These are phyloP conservation scores for Lepus oiostolus DNA, from an alignment of 2,797 vertebrate species.

Conservation along the genomic window DNA sequence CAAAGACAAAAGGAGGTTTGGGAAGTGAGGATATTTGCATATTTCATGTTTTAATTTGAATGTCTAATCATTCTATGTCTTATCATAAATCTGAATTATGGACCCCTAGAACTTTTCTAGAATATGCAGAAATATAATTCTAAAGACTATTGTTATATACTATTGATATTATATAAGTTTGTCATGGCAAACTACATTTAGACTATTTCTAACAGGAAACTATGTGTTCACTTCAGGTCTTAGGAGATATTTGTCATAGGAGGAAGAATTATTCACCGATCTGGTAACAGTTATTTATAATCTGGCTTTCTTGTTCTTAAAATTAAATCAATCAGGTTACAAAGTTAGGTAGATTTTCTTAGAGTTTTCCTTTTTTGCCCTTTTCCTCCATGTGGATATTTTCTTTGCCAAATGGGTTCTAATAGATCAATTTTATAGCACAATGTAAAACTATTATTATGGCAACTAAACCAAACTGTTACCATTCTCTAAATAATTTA, in stretches of 20 bases:
- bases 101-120: background rate
- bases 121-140: background rate
- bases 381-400: too few species aligned
- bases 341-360: too few species aligned
- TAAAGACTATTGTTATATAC: background rate
- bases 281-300: background rate
- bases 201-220: background rate
- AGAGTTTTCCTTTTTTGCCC: background rate
- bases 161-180: background rate
- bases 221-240: background rate
- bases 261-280: background rate
- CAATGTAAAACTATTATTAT: background rate
- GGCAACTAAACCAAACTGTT: background rate
- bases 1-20: background rate
- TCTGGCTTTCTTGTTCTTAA: background rate
- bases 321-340: background rate
- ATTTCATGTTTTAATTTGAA: background rate
- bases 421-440: background rate
- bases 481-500: background rate
- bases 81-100: background rate
- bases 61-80: background rate
- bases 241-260: background rate
- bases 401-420: background rate
- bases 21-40: background rate
- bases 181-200: background rate